Evolutionary conservation across 2,797 vertebrate genomes (phyloP).

Genomic region (Melanotaenia nigrans): DNA sequence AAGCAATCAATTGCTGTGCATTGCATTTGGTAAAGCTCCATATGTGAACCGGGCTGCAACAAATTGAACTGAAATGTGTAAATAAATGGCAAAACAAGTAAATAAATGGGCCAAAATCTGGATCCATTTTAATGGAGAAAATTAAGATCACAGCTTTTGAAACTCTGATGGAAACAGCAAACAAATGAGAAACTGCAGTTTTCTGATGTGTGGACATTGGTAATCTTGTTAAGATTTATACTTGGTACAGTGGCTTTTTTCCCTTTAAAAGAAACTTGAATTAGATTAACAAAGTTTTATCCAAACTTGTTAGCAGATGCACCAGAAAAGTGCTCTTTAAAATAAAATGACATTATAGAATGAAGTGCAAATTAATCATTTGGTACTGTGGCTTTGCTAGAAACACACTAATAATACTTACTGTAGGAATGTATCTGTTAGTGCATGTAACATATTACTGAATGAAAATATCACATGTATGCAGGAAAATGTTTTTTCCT

Average conservation of each 20-base stretch:
- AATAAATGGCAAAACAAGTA: conserved; percentile 22
- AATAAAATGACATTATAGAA: conserved; percentile 9
- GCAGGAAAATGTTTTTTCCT: conserved; percentile 64
- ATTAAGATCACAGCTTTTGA: conserved; percentile 14
- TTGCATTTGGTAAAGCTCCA: conserved; percentile 47
- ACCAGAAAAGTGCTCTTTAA: conserved; percentile 17
- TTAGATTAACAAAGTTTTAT: conserved; percentile 4
- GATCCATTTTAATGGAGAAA: conserved; percentile 11
- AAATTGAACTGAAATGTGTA: conserved; percentile 14
- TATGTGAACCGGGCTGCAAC: conserved; percentile 35
- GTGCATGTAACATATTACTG: conserved; percentile 17
- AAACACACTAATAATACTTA: conserved; percentile 9
- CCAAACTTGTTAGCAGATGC: neutral
- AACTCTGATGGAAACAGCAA: conserved; percentile 17
- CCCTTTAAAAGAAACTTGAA: neutral
- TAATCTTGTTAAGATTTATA: neutral
- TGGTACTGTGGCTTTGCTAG: conserved; percentile 48
- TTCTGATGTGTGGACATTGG: conserved; percentile 1
- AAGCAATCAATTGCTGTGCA: conserved; percentile 39
- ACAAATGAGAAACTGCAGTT: conserved; percentile 18
- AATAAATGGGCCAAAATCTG: conserved; percentile 14
- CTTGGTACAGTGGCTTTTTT: neutral
- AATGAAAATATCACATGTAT: conserved; percentile 67
- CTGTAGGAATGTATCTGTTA: neutral
- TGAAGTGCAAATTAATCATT: conserved; percentile 28